These are phyloP conservation scores for Mormyrops boulengeri DNA, from an alignment of 2,797 vertebrate species.

Conservation along the genomic window DNA sequence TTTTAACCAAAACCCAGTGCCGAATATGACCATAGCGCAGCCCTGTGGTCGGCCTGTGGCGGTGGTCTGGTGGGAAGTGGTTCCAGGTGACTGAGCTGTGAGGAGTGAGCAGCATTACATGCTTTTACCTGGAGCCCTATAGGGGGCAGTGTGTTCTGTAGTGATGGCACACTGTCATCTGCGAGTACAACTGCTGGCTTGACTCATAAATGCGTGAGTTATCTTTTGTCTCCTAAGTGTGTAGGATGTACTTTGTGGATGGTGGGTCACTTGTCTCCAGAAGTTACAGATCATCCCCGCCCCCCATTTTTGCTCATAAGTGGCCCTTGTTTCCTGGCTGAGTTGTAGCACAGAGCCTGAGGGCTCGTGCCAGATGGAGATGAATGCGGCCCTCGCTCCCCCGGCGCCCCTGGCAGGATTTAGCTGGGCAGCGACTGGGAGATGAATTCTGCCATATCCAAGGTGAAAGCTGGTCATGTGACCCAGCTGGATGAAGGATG, in stretches of 20 bases:
- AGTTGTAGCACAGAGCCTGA: conserved; percentile 4
- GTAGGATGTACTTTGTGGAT: not conserved
- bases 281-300: not conserved
- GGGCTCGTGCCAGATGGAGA: not conserved
- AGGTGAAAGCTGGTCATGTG: not conserved
- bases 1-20: not conserved
- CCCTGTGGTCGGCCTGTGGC: not conserved
- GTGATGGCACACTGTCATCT: not conserved
- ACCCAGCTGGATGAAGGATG: not conserved
- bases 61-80: not conserved
- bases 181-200: not conserved
- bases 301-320: not conserved
- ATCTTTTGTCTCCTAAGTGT: not conserved
- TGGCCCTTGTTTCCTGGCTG: not conserved
- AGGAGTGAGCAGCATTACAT: not conserved
- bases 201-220: not conserved
- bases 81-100: not conserved
- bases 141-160: not conserved
- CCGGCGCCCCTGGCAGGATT: not conserved
- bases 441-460: not conserved
- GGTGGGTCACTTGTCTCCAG: not conserved
- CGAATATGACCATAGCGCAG: not conserved
- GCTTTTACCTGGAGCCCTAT: not conserved
- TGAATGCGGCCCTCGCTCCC: not conserved
- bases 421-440: not conserved